These are phyloP conservation scores for Tanaodytes sp. DNA, from an alignment of 2,888 invertebrate genomes.

Conservation along the genomic window DNA sequence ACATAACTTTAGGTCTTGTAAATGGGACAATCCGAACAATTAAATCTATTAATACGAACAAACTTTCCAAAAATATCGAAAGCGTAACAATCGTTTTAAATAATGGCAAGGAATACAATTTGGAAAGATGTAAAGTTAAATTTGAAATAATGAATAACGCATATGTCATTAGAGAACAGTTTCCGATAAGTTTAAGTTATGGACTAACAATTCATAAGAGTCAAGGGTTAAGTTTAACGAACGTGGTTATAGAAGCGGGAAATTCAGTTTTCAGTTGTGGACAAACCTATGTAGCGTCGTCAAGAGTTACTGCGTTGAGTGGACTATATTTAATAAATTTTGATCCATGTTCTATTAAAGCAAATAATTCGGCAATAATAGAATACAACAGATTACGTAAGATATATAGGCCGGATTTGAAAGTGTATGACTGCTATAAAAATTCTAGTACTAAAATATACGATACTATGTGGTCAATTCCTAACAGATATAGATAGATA, in stretches of 20 bases:
- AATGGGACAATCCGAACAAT: too few species aligned
- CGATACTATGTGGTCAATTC: background rate
- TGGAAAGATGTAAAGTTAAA: conserved; percentile 53
- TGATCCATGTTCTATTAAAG: conserved; percentile 46
- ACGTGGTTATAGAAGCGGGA: conserved; percentile 19
- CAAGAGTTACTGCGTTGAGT: conserved; percentile 15
- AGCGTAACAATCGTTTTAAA: too few species aligned
- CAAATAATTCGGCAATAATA: background rate
- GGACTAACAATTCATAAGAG: conserved; percentile 58
- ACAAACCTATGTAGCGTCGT: conserved; percentile 14
- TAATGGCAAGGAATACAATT: too few species aligned
- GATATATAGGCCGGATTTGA: conserved; percentile 2
- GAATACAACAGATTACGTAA: conserved; percentile 12
- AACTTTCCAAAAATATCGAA: too few species aligned
- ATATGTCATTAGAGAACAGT: conserved; percentile 49
- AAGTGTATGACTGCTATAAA: conserved; percentile 22
- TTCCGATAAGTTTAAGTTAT: conserved; percentile 57
- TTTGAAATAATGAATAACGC: conserved; percentile 35
- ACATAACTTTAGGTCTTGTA: too few species aligned
- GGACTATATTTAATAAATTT: conserved; percentile 21
- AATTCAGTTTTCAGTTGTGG: conserved; percentile 7
- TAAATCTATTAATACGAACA: too few species aligned
- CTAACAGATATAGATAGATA: background rate
- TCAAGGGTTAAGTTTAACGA: conserved; percentile 19
- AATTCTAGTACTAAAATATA: conserved; percentile 36